Percentiles rank a stretch among this genome's conserved stretches.
These are phyloP conservation scores for Tridacna gigas DNA, from an alignment of 2,888 invertebrate species.

Conservation along the genomic window DNA sequence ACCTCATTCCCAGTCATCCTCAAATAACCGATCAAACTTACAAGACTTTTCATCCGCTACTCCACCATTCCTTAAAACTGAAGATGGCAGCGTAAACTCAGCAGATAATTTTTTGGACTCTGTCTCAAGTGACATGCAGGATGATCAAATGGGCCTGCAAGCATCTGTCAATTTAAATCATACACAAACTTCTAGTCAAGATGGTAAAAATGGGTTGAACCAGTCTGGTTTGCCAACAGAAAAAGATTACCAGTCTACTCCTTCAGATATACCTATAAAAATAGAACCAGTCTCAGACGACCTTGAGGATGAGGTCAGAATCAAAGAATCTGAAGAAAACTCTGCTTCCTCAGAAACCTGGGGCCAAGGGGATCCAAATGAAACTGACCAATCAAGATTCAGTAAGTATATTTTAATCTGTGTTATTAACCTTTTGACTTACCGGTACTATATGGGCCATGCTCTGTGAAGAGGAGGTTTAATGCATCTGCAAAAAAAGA, in stretches of 20 bases:
- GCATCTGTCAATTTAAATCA: conserved; percentile 13
- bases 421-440: neutral
- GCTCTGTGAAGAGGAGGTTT: neutral
- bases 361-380: conserved; percentile 36
- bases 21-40: neutral
- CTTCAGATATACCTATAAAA: conserved; percentile 3
- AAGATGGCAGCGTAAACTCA: conserved; percentile 14
- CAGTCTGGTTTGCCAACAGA: conserved; percentile 17
- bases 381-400: conserved; percentile 12
- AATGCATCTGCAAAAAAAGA: no score
- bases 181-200: conserved; percentile 35
- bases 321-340: conserved; percentile 37
- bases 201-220: conserved; percentile 20
- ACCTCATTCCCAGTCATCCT: neutral
- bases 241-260: neutral
- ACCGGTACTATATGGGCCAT: neutral
- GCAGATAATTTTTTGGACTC: conserved; percentile 35
- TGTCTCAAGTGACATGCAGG: conserved; percentile 7
- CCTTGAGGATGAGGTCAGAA: conserved; percentile 29
- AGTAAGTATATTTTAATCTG: conserved; percentile 9
- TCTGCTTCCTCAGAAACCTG: conserved; percentile 43
- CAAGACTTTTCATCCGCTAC: neutral
- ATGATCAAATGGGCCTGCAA: neutral
- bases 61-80: conserved; percentile 10
- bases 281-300: conserved; percentile 27